A percentile compares a stretch with the other conserved stretches of the same genome.
These are phyloP conservation scores for Cantharis flavilabris DNA, from an alignment of 2,888 invertebrate species.

Conservation along the genomic window DNA sequence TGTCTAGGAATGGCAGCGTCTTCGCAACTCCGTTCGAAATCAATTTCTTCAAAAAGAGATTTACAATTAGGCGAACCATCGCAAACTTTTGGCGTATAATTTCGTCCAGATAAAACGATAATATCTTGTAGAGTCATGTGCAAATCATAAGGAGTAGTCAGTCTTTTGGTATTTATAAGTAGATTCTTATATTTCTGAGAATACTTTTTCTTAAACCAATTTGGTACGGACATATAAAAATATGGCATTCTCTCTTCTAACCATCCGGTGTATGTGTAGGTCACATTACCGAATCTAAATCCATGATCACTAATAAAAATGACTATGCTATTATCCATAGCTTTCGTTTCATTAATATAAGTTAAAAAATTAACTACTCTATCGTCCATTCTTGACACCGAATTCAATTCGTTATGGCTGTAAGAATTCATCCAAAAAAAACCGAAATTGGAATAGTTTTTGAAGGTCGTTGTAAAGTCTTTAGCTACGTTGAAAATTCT, in stretches of 20 bases:
- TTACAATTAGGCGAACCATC: constrained; percentile 67
- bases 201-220: constrained; percentile 62
- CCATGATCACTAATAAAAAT: constrained; percentile 83
- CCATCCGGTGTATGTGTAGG: constrained; percentile 72
- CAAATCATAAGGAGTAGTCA: constrained; percentile 78
- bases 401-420: constrained; percentile 73
- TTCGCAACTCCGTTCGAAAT: constrained; percentile 66
- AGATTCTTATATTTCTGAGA: constrained; percentile 63
- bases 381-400: constrained; percentile 69
- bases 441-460: constrained; percentile 69
- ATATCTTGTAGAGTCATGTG: constrained; percentile 74
- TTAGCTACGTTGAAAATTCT: constrained; percentile 71
- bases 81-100: constrained; percentile 46
- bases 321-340: constrained; percentile 69
- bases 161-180: constrained; percentile 65
- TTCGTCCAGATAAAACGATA: constrained; percentile 58
- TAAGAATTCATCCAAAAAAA: constrained; percentile 83
- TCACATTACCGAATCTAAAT: constrained; percentile 73
- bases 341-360: constrained; percentile 60
- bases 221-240: constrained; percentile 71
- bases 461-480: constrained; percentile 68
- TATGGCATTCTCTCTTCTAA: constrained; percentile 80
- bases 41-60: constrained; percentile 65
- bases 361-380: constrained; percentile 65
- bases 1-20: constrained; percentile 70